Evolutionary conservation across 1,140 invertebrate species (phyloP), one percentile per base, ranked within the genome.

Genomic region (Achroia grisella): DNA sequence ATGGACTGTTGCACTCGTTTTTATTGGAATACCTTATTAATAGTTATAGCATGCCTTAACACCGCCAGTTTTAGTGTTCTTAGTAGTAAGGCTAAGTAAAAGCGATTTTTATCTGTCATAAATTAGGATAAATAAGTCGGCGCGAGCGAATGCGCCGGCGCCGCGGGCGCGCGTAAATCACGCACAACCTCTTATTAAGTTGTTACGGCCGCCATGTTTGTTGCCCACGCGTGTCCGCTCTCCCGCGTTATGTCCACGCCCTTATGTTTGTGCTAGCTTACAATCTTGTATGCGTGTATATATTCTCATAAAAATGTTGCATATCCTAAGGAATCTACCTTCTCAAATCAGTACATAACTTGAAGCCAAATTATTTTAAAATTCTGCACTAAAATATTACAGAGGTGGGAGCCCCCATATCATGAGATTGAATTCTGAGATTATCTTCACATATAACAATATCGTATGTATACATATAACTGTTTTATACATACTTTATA

Each of bases 111-210:
- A 78, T 77, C 69, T 73, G 71, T 80, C 67, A 70, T 84, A 78
- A 79, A 84, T 84, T 84, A 78, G 80, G 81, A 73, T 70, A 81
- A 79, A 74, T 73, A 73, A 68, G 66, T 58, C 52, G 62, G 70
- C 55, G 44, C 39, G 43, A 43, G 50, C 54, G 61, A 66, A 49
- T 66, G 74, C 76, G 75, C 74, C 75, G 77, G 80, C 80, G 80
- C 79, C 77, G 71, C 69, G 66, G 63, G 80, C 77, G 55, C 56
- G 70, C 73, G 76, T 80, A 81, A 80, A 84, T 84, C 77, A 80
- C 69, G 52, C 63, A 54, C 68, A 80, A 73, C 77, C 67, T 66
- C 77, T 78, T 84, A 84, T 84, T 84, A 84, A 80, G 77, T 80
- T 75, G 80, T 84, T 78, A 73, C 45, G 65, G 52, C 70, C 61